Evolutionary conservation across 2,888 invertebrate genomes (phyloP).

Genomic region (Lepidochrysops patricia): DNA sequence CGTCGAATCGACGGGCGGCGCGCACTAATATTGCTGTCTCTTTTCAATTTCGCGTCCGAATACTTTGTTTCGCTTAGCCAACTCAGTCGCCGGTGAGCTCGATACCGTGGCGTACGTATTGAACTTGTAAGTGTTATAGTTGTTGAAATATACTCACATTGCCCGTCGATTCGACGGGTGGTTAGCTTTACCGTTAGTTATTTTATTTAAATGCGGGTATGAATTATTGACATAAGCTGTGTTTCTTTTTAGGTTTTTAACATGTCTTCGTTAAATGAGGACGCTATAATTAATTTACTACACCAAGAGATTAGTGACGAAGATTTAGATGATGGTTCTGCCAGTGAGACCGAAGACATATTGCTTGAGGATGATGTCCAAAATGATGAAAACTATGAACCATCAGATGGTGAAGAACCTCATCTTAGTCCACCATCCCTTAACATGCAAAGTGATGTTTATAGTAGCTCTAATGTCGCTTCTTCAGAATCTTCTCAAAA

Average conservation of each 20-base stretch:
- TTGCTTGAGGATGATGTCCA: slow-evolving; percentile 9
- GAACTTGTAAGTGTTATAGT: slow-evolving; percentile 19
- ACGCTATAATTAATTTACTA: slow-evolving; percentile 1
- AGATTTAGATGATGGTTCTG: not conserved
- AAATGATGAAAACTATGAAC: slow-evolving; percentile 12
- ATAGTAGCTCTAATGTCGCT: not conserved
- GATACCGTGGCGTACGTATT: slow-evolving; percentile 16
- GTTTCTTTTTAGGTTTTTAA: slow-evolving; percentile 4
- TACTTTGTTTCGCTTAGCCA: not conserved
- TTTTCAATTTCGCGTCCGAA: slow-evolving; percentile 14
- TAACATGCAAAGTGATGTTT: not conserved
- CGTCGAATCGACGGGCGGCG: no score
- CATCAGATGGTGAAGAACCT: slow-evolving; percentile 4
- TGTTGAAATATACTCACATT: slow-evolving; percentile 17
- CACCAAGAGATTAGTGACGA: not conserved
- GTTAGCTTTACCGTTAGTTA: slow-evolving; percentile 19
- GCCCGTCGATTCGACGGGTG: slow-evolving; percentile 21
- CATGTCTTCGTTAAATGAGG: slow-evolving; percentile 2
- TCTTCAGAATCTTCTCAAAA: not conserved
- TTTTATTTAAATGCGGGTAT: slow-evolving; percentile 2
- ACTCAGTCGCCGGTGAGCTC: slow-evolving; percentile 14
- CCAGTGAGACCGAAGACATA: slow-evolving; percentile 8
- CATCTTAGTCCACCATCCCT: not conserved
- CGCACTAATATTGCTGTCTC: slow-evolving; percentile 17
- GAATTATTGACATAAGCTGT: not conserved